Base-by-base conservation (phyloP, 2,888 invertebrate genomes). In the Lasioglossum marginatum region DNA sequence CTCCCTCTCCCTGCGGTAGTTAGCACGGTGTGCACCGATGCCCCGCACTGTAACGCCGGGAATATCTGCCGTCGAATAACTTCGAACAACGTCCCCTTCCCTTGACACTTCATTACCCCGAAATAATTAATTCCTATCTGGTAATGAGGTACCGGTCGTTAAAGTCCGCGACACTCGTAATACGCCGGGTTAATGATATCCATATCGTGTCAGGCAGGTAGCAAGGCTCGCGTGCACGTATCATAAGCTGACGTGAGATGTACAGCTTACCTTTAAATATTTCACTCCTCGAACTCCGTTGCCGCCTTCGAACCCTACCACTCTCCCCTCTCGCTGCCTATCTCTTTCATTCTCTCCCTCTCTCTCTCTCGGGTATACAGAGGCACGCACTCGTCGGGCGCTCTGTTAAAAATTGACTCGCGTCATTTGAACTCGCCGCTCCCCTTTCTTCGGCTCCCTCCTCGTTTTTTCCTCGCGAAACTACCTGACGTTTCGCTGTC, bases 41-140 rank as follows among this genome's bases (percentile, higher is more conserved):
- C 27, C 45, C 23, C 60, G n/a, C 72, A 14, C 27, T 70, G 60
- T 77, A 45, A 48, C 86, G 71, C 45, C 71, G 85, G 86, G 63
- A 90, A 87, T 89, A 88, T 88, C 89, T 81, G 84, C 89, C 84
- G 85, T 89, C 87, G 89, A 89, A 89, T 90, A 90, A 88, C 85
- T 91, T 86, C 77, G 89, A 90, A 90, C 85, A 88, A 87, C 88
- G 84, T 71, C 81, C 85, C 86, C 80, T 77, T 86, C 83, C 79
- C 86, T 84, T 90, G 91, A 91, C 91, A 88, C 91, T 91, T 91
- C 90, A 90, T 91, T 91, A 91, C 87, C 83, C 71, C 71, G 86
- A 91, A 91, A 91, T 91, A 91, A 91, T 91, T 91, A 91, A 91
- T 91, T 91, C 79, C 90, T 88, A 91, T 90, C 87, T 73, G 85